These are phyloP conservation scores for Machaerirhynchus nigripectus DNA, from an alignment of 2,113 vertebrate species.

Conservation along the genomic window DNA sequence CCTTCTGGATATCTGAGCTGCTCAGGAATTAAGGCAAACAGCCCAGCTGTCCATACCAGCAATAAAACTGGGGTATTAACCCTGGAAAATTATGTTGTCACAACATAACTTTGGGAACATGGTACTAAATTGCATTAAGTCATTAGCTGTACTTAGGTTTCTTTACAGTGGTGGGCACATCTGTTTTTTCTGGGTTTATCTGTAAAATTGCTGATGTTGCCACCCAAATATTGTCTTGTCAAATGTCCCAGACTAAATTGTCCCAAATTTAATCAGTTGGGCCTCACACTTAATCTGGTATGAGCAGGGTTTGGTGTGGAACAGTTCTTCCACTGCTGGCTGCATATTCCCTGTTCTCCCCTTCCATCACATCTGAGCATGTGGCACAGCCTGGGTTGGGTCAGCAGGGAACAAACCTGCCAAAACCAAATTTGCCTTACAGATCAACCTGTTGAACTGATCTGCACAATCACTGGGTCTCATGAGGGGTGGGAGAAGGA, in stretches of 20 bases:
- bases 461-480: not conserved
- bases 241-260: not conserved
- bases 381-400: not conserved
- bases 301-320: not conserved
- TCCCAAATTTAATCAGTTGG: not conserved
- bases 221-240: not conserved
- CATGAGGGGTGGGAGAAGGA: not conserved
- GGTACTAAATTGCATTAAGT: not conserved
- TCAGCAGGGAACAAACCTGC: not conserved
- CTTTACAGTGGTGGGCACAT: not conserved
- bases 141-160: not conserved
- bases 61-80: not conserved
- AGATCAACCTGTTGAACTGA: not conserved
- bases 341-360: not conserved
- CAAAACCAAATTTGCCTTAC: not conserved
- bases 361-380: not conserved
- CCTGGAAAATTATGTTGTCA: not conserved
- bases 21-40: not conserved
- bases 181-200: not conserved
- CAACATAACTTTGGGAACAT: not conserved
- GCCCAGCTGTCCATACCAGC: not conserved
- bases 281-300: not conserved
- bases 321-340: not conserved
- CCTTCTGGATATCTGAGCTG: not conserved
- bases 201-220: not conserved